Evolutionary conservation across 2,888 invertebrate genomes (phyloP).

Genomic region (Oscheius onirici): DNA sequence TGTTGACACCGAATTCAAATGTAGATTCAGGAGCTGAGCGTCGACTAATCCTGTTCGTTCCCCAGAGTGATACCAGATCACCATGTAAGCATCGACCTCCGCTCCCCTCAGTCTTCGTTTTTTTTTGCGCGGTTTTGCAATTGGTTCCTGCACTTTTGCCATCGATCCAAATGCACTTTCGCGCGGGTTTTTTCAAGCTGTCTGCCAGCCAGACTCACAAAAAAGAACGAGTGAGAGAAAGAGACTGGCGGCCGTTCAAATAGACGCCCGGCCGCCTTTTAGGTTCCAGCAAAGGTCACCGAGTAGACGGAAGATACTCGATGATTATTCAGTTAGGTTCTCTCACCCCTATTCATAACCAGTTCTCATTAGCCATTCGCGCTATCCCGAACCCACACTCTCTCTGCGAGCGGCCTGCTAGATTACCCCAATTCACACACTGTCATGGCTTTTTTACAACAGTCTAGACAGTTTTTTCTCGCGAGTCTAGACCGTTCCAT

Average conservation of each 20-base stretch:
- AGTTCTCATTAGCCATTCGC: conserved; percentile 7
- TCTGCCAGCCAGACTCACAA: conserved; percentile 14
- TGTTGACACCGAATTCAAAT: no score
- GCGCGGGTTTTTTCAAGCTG: neutral
- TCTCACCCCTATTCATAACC: neutral
- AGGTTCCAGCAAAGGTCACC: no score
- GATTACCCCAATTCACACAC: conserved; percentile 5
- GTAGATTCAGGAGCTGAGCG: no score
- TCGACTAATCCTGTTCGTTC: no score
- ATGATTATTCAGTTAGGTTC: no score
- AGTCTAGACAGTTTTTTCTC: neutral
- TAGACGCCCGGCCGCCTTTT: no score
- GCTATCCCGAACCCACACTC: neutral
- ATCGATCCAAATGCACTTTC: conserved; percentile 25
- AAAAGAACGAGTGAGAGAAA: neutral
- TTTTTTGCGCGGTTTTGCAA: no score
- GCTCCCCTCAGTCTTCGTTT: no score
- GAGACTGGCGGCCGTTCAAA: conserved; percentile 11
- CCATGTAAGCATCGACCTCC: no score
- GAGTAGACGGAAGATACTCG: no score
- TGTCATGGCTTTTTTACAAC: neutral
- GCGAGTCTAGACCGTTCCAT: neutral
- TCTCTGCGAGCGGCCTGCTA: neutral
- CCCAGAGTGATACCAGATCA: no score
- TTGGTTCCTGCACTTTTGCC: neutral